Base-by-base conservation (phyloP, 2,888 invertebrate genomes). In the Bombyx huttoni region DNA sequence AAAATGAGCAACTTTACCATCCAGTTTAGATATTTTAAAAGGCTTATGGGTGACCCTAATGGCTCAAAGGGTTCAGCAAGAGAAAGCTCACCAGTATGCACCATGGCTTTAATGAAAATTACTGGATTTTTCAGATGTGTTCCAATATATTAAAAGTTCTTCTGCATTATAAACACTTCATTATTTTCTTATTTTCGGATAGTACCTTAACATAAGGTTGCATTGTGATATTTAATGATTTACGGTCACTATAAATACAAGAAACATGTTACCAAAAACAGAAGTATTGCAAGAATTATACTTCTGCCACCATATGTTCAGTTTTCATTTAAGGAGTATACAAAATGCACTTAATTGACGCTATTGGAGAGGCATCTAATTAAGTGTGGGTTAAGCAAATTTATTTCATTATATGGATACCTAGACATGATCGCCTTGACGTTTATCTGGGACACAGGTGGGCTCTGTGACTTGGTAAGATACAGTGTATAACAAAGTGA, bases 191-290 rank as follows among this genome's bases (percentile, higher is more conserved):
- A 7, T 40, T 40, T 40, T 40, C 7, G 9, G 24, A 8, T 6
- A 5, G 40, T 40, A 40, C 0, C 2, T 5, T 40, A 7, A 68
- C 68, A 64, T 64, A 64, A 63, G 61, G 62, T 58, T 63, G 60
- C 14, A 58, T 51, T 24, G 24, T 24, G 24, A 24, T 24, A 24
- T 24, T 24, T 24, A 24, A 24, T 24, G 24, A 24, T 58, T 70
- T 64, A 70, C 61, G 68, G 70, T 60, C 56, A 40, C 40, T 40
- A 1, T 40, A 75, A 62, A 24, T 3, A 5, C 68, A 52, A 57
- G 62, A 58, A 54, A 53, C 52, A 57, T 58, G 53, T 52, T 34
- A 53, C 64, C 62, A 60, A 65, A 65, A 60, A 61, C 53, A 40
- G 49, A 24, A 56, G 49, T 50, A 52, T 54, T 52, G 52, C 49